phyloP scores from a whole-genome alignment of 2,888 invertebrate species.

The Lottia gigantea region DNA sequence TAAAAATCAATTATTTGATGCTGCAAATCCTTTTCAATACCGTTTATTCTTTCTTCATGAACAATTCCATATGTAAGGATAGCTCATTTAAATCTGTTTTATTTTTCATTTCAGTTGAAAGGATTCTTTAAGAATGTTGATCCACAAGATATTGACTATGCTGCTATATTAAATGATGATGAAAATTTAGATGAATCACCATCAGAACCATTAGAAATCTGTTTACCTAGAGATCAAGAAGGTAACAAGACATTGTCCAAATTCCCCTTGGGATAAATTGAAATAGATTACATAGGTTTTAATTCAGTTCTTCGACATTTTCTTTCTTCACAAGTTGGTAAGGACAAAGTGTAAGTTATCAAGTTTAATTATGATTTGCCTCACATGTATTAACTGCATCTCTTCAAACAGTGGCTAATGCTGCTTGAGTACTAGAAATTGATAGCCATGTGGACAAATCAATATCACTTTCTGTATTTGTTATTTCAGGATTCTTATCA shows the following conservation, averaged over 20 bases:
- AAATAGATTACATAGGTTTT: too few species aligned
- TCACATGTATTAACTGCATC: too few species aligned
- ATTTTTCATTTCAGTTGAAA: conserved; percentile 47
- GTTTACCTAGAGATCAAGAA: conserved; percentile 57
- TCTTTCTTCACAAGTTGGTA: background rate
- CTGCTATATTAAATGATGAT: conserved; percentile 55
- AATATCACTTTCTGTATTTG: background rate
- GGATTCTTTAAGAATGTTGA: conserved; percentile 52
- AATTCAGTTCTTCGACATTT: background rate
- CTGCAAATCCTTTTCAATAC: too few species aligned
- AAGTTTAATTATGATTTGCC: background rate
- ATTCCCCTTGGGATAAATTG: background rate
- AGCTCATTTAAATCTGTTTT: too few species aligned
- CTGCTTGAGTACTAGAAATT: background rate
- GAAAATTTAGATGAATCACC: conserved; percentile 63
- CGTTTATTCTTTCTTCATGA: too few species aligned
- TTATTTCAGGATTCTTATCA: conserved; percentile 45
- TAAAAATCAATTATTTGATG: too few species aligned
- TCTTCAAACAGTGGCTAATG: too few species aligned
- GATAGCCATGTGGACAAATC: background rate
- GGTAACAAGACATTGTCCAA: conserved; percentile 36
- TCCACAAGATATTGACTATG: conserved; percentile 51
- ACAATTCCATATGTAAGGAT: too few species aligned
- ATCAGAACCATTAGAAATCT: conserved; percentile 59
- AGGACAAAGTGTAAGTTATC: too few species aligned